Evolutionary conservation across 2,888 invertebrate genomes (phyloP).

Genomic region (Itoplectis maculator): DNA sequence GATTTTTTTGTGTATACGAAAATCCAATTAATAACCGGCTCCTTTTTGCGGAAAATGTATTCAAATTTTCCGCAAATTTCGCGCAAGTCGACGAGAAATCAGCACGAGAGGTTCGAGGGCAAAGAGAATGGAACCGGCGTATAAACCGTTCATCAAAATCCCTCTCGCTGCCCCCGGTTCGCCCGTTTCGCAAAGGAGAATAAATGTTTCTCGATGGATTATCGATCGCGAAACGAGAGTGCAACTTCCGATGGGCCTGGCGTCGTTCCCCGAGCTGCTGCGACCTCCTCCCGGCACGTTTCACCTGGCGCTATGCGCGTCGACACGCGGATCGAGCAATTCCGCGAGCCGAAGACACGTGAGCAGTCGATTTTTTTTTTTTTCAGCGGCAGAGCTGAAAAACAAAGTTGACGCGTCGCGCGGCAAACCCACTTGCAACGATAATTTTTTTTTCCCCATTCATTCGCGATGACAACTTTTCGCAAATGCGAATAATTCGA

Average conservation of each 20-base stretch:
- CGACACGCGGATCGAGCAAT: constrained; percentile 38
- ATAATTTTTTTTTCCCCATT: neutral
- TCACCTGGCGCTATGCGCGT: constrained; percentile 33
- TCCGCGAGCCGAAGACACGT: constrained; percentile 10
- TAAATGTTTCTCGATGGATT: constrained; percentile 67
- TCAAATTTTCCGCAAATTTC: neutral
- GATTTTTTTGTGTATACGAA: neutral
- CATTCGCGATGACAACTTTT: too few relatives aligned
- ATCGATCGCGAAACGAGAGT: constrained; percentile 64
- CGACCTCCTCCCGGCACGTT: constrained; percentile 24
- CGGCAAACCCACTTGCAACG: neutral
- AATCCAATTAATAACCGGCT: neutral
- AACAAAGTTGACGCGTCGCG: neutral
- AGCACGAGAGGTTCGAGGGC: neutral
- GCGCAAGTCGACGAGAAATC: neutral
- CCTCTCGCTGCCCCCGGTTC: constrained; percentile 2
- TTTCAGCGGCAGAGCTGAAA: neutral
- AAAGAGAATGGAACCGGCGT: constrained; percentile 9
- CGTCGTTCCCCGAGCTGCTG: neutral
- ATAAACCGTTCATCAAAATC: constrained; percentile 25
- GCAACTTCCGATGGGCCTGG: constrained; percentile 53
- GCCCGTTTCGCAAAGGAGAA: constrained; percentile 54
- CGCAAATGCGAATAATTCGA: too few relatives aligned
- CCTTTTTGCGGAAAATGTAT: neutral
- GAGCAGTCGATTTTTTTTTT: constrained; percentile 3